Evolutionary conservation across 1,140 invertebrate species (phyloP).

Genomic region (Drosophila pallidifrons): DNA sequence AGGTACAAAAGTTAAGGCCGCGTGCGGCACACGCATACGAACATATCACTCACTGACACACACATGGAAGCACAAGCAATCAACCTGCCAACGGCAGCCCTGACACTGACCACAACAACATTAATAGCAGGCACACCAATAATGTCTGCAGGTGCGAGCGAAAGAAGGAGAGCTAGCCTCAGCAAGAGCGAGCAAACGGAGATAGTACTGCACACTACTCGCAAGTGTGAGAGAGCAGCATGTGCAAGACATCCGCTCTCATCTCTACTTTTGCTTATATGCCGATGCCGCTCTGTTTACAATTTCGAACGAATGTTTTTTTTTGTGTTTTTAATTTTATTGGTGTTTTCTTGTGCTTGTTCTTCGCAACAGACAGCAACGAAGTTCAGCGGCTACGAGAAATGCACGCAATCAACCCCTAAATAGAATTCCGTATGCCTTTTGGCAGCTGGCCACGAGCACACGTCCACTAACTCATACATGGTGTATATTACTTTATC

Average conservation of each 20-base stretch:
- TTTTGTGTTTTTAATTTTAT: constrained; percentile 18
- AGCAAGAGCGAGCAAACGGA: not conserved
- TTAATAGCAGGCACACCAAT: constrained; percentile 23
- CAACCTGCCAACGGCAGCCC: constrained; percentile 63
- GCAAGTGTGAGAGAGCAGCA: constrained; percentile 21
- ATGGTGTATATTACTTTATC: constrained; percentile 22
- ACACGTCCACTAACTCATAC: not conserved
- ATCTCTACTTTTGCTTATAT: constrained; percentile 40
- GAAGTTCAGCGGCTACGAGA: constrained; percentile 48
- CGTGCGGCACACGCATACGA: constrained; percentile 32
- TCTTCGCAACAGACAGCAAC: constrained; percentile 27
- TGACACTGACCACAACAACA: constrained; percentile 81
- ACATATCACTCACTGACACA: constrained; percentile 11
- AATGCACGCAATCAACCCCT: constrained; percentile 51
- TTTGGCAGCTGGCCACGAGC: constrained; percentile 36
- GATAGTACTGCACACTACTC: too few relatives aligned
- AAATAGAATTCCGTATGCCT: constrained; percentile 23
- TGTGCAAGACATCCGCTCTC: constrained; percentile 49
- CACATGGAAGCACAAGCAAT: constrained; percentile 9
- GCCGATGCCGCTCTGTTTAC: constrained; percentile 72
- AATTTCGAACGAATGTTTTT: constrained; percentile 50
- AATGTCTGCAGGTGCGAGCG: not conserved
- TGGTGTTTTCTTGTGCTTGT: constrained; percentile 25
- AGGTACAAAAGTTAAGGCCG: constrained; percentile 52
- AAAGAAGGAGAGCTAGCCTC: not conserved